phyloP scores from a whole-genome alignment of 2,888 invertebrate species.

The Dysmachus trigonus region DNA sequence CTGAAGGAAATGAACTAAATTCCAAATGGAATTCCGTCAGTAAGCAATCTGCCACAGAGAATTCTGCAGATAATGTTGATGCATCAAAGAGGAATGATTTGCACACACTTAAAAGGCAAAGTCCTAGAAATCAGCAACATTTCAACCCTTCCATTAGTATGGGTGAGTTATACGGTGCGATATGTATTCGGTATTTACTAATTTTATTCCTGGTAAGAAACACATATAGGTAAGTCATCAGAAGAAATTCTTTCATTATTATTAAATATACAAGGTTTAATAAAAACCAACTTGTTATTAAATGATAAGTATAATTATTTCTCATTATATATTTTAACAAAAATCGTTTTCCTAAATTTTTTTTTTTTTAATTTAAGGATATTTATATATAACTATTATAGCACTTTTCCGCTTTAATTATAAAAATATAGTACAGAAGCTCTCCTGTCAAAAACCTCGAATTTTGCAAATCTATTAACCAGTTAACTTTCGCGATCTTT shows the following conservation, averaged over 20 bases:
- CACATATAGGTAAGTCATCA: background rate
- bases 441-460: no score
- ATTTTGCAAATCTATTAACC: no score
- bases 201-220: background rate
- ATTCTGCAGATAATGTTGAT: background rate
- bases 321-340: no score
- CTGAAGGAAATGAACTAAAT: background rate
- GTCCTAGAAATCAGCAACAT: conserved; percentile 51
- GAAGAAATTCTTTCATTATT: no score
- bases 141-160: conserved; percentile 61
- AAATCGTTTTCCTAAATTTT: no score
- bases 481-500: no score
- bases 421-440: no score
- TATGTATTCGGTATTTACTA: background rate
- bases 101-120: conserved; percentile 54
- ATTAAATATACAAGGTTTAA: background rate
- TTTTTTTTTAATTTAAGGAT: no score
- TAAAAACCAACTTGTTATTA: background rate
- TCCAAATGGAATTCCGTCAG: background rate
- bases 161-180: conserved; percentile 57
- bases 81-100: conserved; percentile 51
- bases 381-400: no score
- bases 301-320: background rate
- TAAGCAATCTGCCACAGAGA: background rate
- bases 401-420: no score